Conservation (phyloP, 2,113 vertebrate species). For the Salvator merianae region DNA sequence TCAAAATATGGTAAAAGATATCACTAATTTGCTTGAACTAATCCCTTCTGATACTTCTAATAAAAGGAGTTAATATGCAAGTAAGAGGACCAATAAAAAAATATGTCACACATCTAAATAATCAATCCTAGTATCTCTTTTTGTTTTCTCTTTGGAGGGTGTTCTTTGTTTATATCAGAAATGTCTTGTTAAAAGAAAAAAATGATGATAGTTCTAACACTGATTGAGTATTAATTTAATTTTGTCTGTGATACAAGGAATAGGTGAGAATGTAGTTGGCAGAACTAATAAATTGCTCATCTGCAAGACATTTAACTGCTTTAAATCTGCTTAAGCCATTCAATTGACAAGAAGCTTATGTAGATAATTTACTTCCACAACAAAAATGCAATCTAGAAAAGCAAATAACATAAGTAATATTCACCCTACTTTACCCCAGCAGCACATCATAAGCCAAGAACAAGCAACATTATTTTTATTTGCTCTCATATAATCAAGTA, state of each 20-base stretch:
- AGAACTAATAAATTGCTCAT: slow-evolving; percentile 48
- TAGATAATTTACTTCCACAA: slow-evolving; percentile 28
- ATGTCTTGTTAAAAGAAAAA: not conserved
- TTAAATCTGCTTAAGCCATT: slow-evolving; percentile 29
- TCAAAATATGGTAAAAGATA: not conserved
- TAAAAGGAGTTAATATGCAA: not conserved
- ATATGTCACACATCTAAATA: too few relatives aligned
- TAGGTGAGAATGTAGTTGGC: slow-evolving; percentile 62
- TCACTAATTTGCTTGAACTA: not conserved
- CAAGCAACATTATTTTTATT: slow-evolving; percentile 21
- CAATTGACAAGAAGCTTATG: slow-evolving; percentile 60
- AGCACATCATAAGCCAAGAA: slow-evolving; percentile 1
- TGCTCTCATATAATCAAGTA: slow-evolving; percentile 6
- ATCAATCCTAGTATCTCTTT: too few relatives aligned
- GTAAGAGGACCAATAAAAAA: not conserved
- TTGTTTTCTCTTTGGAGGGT: too few relatives aligned
- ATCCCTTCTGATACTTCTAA: slow-evolving; percentile 4
- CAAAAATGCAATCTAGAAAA: not conserved
- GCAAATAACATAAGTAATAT: not conserved
- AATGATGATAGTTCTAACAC: not conserved
- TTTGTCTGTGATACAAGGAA: slow-evolving; percentile 52
- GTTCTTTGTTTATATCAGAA: not conserved
- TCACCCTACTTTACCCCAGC: not conserved
- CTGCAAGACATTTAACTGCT: slow-evolving; percentile 60
- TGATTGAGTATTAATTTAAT: slow-evolving; percentile 30